Base-by-base conservation (phyloP, 2,888 invertebrate species). In the Apamea monoglypha region DNA sequence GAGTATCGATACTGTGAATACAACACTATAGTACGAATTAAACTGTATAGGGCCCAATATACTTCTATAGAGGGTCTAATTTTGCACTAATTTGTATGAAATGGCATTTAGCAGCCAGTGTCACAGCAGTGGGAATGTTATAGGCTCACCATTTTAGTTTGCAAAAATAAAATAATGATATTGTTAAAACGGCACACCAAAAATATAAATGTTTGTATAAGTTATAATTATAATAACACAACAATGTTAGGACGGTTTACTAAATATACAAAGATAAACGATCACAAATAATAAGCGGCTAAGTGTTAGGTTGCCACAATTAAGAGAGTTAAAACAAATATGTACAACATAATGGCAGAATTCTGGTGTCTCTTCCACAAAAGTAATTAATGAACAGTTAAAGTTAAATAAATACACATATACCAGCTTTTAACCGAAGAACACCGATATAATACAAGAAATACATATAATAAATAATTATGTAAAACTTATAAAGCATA, bases 401-500 rank as follows among this genome's bases (percentile, higher is more conserved):
- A 56, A 56, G 29, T 74, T 50, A 32, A n/a, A 66, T 64, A 63
- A 50, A 74, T 56, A 53, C 10, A 59, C 61, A 44, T 29, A 78
- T 69, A 82, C 75, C 77, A 84, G 80, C 80, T 63, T 77, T 82
- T 85, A 88, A 87, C 89, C 83, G 81, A 82, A 85, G 84, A 84
- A 69, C 74, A 53, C 44, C 44, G 74, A 74, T 50, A 67, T 53
- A 73, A 64, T 36, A 29, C 21, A 59, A 76, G 21, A 64, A 47
- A 73, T 32, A n/a, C n/a, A n/a, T n/a, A n/a, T 21, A 50, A 76
- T 25, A 64, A 53, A 73, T n/a, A 40, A 50, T 47, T 32, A 8
- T 29, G 29, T 16, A 40, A 63, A 25, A 36, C 36, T 29, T 50
- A 25, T n/a, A n/a, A 66, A 16, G 29, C 36, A 50, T 61, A 64